These are phyloP conservation scores for Oncorhynchus kisutch DNA, from an alignment of 2,113 vertebrate genomes.

Conservation along the genomic window DNA sequence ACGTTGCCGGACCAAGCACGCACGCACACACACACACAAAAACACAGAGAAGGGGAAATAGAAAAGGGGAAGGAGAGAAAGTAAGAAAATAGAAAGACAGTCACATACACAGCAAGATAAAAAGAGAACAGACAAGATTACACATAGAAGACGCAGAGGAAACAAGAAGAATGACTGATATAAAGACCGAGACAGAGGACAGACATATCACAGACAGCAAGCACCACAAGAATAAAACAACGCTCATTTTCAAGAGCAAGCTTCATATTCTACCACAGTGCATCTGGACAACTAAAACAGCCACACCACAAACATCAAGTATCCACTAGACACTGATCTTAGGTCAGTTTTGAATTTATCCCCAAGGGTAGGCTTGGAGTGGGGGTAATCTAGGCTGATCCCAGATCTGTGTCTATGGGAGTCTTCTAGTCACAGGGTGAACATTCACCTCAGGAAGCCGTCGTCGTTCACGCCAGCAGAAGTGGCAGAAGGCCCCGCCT, in stretches of 20 bases:
- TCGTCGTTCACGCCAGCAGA: constrained; percentile 81
- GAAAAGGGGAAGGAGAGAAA: constrained; percentile 43
- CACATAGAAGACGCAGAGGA: constrained; percentile 58
- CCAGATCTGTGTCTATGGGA: no score
- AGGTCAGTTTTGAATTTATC: no score
- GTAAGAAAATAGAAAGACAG: constrained; percentile 55
- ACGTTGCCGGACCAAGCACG: constrained; percentile 43
- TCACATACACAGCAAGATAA: constrained; percentile 51
- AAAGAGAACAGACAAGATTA: constrained; percentile 69
- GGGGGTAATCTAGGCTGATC: not conserved
- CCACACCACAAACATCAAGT: not conserved
- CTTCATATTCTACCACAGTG: no score
- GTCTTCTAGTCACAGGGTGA: not conserved
- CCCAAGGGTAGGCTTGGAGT: no score
- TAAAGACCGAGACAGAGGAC: constrained; percentile 28
- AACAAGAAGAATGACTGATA: constrained; percentile 1
- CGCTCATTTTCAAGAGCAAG: not conserved
- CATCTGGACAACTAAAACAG: not conserved
- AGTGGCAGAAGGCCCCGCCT: constrained; percentile 71
- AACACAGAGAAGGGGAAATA: constrained; percentile 23
- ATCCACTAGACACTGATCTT: no score
- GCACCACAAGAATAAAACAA: not conserved
- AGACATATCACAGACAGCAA: constrained; percentile 32
- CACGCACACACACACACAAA: not conserved
- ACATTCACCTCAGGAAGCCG: constrained; percentile 85